Conservation (phyloP, 2,888 invertebrate genomes). For the Hypercompe scribonia region DNA sequence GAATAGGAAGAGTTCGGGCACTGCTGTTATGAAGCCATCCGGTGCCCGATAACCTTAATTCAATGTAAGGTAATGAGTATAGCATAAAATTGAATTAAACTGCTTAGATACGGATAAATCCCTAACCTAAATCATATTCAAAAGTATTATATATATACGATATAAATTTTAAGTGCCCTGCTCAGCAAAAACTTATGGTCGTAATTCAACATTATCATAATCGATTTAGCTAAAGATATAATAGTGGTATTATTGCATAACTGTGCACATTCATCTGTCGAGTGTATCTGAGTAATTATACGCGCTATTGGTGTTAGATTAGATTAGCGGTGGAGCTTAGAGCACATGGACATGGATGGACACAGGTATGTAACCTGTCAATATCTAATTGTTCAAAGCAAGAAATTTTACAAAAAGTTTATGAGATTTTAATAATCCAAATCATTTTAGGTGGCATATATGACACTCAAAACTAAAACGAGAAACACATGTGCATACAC, state of each 20-base stretch:
- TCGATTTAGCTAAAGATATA: not conserved
- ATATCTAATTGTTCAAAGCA: not conserved
- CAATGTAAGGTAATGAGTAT: not conserved
- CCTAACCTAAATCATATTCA: not conserved
- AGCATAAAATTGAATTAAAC: not conserved
- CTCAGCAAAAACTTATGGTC: not conserved
- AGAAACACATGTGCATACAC: no score
- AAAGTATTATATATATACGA: no score
- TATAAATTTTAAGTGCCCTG: not conserved
- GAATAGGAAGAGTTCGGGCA: no score
- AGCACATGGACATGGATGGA: not conserved
- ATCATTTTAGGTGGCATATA: not conserved
- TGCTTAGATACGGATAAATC: not conserved
- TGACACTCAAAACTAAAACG: no score
- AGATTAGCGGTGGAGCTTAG: constrained; percentile 8
- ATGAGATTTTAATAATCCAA: not conserved
- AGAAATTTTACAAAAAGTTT: not conserved
- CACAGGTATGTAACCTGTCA: no score
- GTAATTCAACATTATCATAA: not conserved
- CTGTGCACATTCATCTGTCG: constrained; percentile 17
- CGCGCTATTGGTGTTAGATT: constrained; percentile 10
- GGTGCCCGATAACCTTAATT: no score
- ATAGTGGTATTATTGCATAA: constrained; percentile 11
- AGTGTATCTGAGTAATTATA: constrained; percentile 18
- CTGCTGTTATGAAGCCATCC: no score